A percentile compares a stretch with the other conserved stretches of the same genome.
These are phyloP conservation scores for Chloroceryle inda DNA, from an alignment of 2,797 vertebrate species.

Conservation along the genomic window DNA sequence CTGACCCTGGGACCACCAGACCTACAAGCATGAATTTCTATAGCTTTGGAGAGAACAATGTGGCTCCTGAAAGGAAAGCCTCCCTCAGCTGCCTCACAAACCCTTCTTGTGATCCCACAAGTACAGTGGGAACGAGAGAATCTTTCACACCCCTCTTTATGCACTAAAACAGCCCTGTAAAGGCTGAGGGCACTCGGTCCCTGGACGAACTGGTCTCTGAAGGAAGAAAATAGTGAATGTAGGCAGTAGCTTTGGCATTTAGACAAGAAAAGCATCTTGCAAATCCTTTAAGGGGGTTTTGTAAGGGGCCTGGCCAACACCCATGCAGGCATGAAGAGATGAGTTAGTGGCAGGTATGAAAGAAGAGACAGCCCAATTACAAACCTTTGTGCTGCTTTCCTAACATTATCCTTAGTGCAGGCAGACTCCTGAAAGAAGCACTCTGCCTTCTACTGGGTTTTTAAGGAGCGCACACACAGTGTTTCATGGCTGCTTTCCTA, in stretches of 20 bases:
- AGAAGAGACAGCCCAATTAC: too few species aligned
- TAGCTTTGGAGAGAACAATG: not conserved
- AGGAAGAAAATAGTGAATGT: not conserved
- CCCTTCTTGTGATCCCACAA: fast-evolving
- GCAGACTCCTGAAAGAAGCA: not conserved
- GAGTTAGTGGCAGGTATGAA: not conserved
- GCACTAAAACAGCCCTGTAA: not conserved
- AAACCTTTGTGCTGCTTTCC: not conserved
- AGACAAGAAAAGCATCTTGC: not conserved
- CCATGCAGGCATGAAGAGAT: not conserved
- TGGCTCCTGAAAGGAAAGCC: too few species aligned
- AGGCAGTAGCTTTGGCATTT: not conserved
- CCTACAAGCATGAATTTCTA: fast-evolving
- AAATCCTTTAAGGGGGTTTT: not conserved
- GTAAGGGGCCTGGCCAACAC: not conserved
- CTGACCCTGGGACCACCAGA: not conserved
- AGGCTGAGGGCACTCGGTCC: not conserved
- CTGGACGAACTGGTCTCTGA: not conserved
- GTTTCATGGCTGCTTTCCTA: not conserved
- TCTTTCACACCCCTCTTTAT: fast-evolving
- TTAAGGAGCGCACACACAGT: not conserved
- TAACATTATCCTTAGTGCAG: fast-evolving
- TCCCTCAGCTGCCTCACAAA: not conserved
- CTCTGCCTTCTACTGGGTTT: not conserved
- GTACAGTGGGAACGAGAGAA: too few species aligned